These are phyloP conservation scores for Boleophthalmus pectinirostris DNA, from an alignment of 2,113 vertebrate species.

Conservation along the genomic window DNA sequence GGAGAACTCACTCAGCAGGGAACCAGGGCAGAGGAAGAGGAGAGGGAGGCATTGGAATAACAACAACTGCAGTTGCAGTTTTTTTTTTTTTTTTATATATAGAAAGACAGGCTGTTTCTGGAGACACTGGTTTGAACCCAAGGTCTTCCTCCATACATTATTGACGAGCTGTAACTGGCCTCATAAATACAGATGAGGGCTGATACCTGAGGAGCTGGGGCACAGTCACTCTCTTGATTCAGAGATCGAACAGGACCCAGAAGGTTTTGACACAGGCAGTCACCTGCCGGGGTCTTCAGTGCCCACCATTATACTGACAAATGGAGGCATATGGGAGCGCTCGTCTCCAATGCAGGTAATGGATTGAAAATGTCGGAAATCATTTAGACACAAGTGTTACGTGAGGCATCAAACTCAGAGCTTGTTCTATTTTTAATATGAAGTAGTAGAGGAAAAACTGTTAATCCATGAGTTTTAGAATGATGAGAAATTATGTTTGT, in stretches of 20 bases:
- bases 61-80: constrained; percentile 48
- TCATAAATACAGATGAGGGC: constrained; percentile 77
- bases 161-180: constrained; percentile 76
- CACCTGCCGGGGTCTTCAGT: neutral
- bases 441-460: neutral
- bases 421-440: neutral
- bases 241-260: constrained; percentile 58
- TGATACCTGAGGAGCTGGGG: constrained; percentile 60
- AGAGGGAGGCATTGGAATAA: constrained; percentile 63
- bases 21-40: constrained; percentile 47
- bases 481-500: too few species aligned
- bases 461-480: neutral
- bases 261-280: constrained; percentile 45
- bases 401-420: neutral
- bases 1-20: constrained; percentile 60
- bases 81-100: constrained; percentile 32
- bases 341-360: constrained; percentile 8
- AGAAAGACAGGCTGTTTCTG: constrained; percentile 54
- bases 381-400: constrained; percentile 17
- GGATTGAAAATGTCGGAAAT: constrained; percentile 22
- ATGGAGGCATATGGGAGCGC: constrained; percentile 11
- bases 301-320: constrained; percentile 22
- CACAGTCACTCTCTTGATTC: constrained; percentile 65
- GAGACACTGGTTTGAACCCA: constrained; percentile 70
- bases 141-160: constrained; percentile 75